A percentile compares a stretch with the other conserved stretches of the same genome.
Evolutionary conservation across 2,113 vertebrate species (phyloP).

Genomic region (Rhynchomys soricoides): DNA sequence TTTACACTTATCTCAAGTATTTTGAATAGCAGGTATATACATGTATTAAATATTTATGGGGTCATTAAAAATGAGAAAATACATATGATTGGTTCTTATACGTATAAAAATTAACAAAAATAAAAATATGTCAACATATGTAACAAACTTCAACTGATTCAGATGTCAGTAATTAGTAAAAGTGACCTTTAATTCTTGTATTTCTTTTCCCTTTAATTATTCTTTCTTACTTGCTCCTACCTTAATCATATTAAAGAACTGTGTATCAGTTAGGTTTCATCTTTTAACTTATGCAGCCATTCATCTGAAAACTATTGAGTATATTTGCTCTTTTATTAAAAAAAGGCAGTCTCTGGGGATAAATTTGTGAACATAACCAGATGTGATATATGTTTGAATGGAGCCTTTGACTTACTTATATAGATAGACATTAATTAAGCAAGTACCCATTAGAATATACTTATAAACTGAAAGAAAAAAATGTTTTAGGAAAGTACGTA

Average conservation of each 20-base stretch:
- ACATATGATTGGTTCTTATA: background rate
- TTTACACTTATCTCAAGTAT: background rate
- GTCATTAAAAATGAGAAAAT: background rate
- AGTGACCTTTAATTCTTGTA: background rate
- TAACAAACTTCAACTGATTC: background rate
- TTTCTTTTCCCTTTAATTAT: background rate
- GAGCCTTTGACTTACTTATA: background rate
- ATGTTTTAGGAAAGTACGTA: background rate
- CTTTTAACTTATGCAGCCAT: slow-evolving; percentile 19
- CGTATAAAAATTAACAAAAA: background rate
- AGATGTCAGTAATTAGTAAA: slow-evolving; percentile 22
- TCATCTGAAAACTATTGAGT: slow-evolving; percentile 32
- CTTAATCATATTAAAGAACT: background rate
- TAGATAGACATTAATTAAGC: slow-evolving; percentile 35
- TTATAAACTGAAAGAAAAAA: background rate
- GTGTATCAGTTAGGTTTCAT: background rate
- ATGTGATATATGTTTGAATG: background rate
- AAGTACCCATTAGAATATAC: background rate
- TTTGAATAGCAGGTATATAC: background rate
- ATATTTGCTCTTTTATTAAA: background rate
- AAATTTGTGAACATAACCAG: slow-evolving; percentile 32
- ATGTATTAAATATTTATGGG: background rate
- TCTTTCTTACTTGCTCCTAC: background rate
- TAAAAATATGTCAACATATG: background rate
- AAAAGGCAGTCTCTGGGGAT: background rate